phyloP scores from a whole-genome alignment of 2,797 vertebrate species.

The Coreius guichenoti region DNA sequence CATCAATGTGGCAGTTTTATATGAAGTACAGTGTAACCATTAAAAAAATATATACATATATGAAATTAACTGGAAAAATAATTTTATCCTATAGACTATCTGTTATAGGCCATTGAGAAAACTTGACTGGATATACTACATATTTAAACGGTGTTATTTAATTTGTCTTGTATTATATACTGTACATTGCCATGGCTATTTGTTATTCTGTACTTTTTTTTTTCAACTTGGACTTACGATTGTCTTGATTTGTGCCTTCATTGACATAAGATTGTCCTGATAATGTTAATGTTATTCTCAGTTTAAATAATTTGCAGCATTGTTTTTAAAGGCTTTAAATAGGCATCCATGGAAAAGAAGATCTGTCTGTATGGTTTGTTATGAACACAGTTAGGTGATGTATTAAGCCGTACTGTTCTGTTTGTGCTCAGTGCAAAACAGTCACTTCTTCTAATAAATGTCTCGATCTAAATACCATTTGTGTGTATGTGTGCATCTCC shows the following conservation, averaged over 20 bases:
- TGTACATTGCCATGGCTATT: constrained; percentile 76
- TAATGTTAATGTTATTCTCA: constrained; percentile 27
- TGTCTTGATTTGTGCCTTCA: constrained; percentile 57
- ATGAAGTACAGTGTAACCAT: constrained; percentile 32
- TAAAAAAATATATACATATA: not conserved
- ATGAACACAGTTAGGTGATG: constrained; percentile 34
- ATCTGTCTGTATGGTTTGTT: constrained; percentile 16
- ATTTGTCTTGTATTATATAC: constrained; percentile 83
- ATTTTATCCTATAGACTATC: constrained; percentile 58
- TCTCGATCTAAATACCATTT: constrained; percentile 23
- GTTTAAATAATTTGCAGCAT: constrained; percentile 29
- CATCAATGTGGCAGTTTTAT: constrained; percentile 14
- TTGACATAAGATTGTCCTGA: constrained; percentile 50
- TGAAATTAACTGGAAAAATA: constrained; percentile 82
- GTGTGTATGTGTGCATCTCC: not conserved
- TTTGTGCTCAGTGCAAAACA: constrained; percentile 39
- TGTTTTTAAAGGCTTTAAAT: constrained; percentile 16
- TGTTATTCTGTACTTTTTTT: constrained; percentile 62
- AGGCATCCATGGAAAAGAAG: constrained; percentile 22
- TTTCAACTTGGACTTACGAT: constrained; percentile 39
- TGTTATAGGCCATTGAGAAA: constrained; percentile 64
- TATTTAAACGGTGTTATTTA: constrained; percentile 77
- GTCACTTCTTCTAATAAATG: constrained; percentile 55
- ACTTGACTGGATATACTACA: constrained; percentile 78
- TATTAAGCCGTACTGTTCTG: constrained; percentile 29